A percentile compares a stretch with the other conserved stretches of the same genome.
Conservation (phyloP, 2,888 invertebrate genomes). For the Tachina fera region DNA sequence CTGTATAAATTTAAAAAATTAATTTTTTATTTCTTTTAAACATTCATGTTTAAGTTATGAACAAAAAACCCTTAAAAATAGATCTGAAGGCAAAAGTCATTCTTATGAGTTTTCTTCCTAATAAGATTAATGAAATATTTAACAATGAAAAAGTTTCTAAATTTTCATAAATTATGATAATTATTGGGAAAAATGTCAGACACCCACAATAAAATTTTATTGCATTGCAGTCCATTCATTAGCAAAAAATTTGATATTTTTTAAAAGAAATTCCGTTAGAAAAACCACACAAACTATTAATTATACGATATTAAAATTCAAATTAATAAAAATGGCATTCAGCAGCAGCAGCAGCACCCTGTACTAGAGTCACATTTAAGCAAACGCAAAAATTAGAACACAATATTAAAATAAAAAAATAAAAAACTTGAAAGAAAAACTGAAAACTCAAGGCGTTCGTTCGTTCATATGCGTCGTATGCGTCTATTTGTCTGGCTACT, state of each 20-base stretch:
- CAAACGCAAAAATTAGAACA: background rate
- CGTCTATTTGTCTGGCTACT: conserved; percentile 68
- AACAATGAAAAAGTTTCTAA: conserved; percentile 5
- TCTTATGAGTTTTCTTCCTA: background rate
- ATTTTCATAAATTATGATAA: background rate
- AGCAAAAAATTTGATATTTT: background rate
- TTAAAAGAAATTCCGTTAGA: background rate
- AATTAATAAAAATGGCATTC: conserved; percentile 11
- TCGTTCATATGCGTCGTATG: conserved; percentile 49
- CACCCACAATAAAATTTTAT: conserved; percentile 28
- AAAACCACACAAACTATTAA: background rate
- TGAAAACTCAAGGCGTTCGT: background rate
- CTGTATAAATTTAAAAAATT: no score
- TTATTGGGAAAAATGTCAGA: background rate
- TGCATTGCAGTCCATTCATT: conserved; percentile 8
- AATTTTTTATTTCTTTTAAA: background rate
- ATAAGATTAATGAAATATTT: conserved; percentile 10
- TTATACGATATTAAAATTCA: conserved; percentile 8
- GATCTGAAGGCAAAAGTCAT: background rate
- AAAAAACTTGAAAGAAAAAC: background rate
- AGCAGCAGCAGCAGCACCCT: background rate
- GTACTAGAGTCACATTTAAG: background rate
- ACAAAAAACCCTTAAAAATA: background rate
- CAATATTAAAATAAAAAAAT: background rate
- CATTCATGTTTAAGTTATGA: background rate